phyloP scores from a whole-genome alignment of 1,140 invertebrate genomes.

The Sipha flava region DNA sequence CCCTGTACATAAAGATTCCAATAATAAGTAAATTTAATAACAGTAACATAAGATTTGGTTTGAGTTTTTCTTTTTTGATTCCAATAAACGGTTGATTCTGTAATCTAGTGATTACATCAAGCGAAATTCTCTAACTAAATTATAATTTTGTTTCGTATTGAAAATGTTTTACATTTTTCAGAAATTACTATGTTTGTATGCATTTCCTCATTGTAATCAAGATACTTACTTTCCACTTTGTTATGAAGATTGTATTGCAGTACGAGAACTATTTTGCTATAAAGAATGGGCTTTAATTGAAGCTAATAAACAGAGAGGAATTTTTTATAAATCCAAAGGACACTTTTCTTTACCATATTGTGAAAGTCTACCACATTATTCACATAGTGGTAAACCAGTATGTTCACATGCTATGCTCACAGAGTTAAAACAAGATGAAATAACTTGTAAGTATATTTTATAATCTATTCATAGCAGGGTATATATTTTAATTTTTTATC shows the following conservation, averaged over 20 bases:
- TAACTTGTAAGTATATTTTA: slow-evolving; percentile 55
- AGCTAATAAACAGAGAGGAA: slow-evolving; percentile 71
- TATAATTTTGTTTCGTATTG: no score
- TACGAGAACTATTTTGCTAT: slow-evolving; percentile 82
- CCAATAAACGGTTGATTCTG: no score
- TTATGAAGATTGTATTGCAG: slow-evolving; percentile 87
- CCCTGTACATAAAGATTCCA: no score
- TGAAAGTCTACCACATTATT: slow-evolving; percentile 62
- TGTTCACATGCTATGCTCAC: slow-evolving; percentile 78
- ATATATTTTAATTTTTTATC: no score
- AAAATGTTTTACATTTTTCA: slow-evolving; percentile 42
- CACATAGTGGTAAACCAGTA: slow-evolving; percentile 47
- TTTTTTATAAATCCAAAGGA: slow-evolving; percentile 68
- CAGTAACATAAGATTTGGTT: no score
- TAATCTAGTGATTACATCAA: no score
- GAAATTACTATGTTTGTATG: slow-evolving; percentile 82
- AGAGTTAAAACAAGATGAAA: slow-evolving; percentile 62
- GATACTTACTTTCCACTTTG: slow-evolving; percentile 65
- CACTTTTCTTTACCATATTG: slow-evolving; percentile 84
- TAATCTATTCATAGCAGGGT: no score
- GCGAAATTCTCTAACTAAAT: no score
- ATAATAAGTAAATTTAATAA: no score
- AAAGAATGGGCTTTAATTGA: slow-evolving; percentile 85
- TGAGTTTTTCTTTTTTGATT: no score
- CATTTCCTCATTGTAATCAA: slow-evolving; percentile 76